Conservation (phyloP, 2,888 invertebrate genomes). For the Lapara coniferarum region DNA sequence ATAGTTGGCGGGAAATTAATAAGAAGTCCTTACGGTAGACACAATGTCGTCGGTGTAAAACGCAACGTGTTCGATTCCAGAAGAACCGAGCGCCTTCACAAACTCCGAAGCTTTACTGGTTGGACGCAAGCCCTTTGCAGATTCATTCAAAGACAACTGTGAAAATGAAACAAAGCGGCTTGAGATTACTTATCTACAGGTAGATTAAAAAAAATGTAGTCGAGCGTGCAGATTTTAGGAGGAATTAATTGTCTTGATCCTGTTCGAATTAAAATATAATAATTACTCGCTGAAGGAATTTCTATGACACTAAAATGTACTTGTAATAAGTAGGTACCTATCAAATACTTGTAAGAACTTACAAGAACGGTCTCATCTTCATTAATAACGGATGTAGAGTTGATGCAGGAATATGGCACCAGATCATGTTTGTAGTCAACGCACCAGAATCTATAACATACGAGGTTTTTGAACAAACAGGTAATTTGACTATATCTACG, state of each 20-base stretch:
- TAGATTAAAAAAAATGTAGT: too few species aligned
- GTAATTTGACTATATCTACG: neutral
- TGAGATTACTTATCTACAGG: too few species aligned
- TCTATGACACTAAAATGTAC: too few species aligned
- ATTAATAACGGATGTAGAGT: slow-evolving; percentile 98
- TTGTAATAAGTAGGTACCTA: neutral
- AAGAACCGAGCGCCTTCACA: slow-evolving; percentile 65
- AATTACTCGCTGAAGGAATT: too few species aligned
- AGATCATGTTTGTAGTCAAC: slow-evolving; percentile 97
- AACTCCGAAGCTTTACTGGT: slow-evolving; percentile 72
- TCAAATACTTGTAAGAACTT: slow-evolving; percentile 42
- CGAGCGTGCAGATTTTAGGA: too few species aligned
- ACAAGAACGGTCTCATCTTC: slow-evolving; percentile 97
- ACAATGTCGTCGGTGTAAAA: slow-evolving; percentile 75
- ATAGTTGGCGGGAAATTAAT: neutral
- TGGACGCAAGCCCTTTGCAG: slow-evolving; percentile 66
- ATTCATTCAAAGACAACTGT: slow-evolving; percentile 80
- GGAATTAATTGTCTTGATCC: too few species aligned
- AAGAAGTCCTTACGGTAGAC: slow-evolving; percentile 57
- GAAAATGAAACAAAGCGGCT: neutral
- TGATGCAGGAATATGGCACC: slow-evolving; percentile 96
- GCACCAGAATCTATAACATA: slow-evolving; percentile 93
- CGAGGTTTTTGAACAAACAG: slow-evolving; percentile 13
- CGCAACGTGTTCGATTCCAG: slow-evolving; percentile 75
- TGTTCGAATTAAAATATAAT: too few species aligned